Evolutionary conservation across 64 coral and sea anemone genomes (phyloP).

Genomic region (Trachythela sp.): DNA sequence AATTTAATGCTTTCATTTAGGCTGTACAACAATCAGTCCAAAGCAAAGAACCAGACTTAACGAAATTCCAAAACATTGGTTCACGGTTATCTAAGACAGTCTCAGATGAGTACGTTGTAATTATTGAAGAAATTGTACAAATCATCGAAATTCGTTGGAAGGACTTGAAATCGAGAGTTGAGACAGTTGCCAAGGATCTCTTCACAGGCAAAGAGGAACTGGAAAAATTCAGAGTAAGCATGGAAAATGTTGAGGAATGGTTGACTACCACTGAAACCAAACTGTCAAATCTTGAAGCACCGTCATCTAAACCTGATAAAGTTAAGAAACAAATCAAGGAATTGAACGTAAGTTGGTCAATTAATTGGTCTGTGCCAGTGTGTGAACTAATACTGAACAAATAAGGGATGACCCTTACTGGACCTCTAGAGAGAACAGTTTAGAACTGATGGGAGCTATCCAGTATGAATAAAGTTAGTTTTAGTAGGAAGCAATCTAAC

Average conservation of each 20-base stretch:
- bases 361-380: too few relatives aligned
- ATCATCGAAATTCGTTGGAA: background rate
- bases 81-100: constrained; percentile 59
- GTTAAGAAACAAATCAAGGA: constrained; percentile 10
- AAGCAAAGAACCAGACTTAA: constrained; percentile 64
- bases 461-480: background rate
- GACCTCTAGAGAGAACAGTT: too few relatives aligned
- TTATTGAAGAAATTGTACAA: background rate
- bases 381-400: too few relatives aligned
- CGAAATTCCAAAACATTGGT: constrained; percentile 49
- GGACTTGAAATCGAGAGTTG: background rate
- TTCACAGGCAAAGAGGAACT: constrained; percentile 1
- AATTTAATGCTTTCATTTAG: constrained; percentile 21
- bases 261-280: background rate
- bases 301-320: constrained; percentile 5
- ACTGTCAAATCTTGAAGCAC: constrained; percentile 1
- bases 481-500: background rate
- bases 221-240: background rate
- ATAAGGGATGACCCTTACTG: too few relatives aligned
- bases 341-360: background rate
- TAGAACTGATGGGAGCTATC: too few relatives aligned
- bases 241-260: constrained; percentile 17
- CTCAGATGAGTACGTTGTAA: constrained; percentile 30
- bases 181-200: constrained; percentile 6
- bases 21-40: constrained; percentile 72